Conservation (phyloP, 2,113 vertebrate genomes). For the Triplophysa dalaica region DNA sequence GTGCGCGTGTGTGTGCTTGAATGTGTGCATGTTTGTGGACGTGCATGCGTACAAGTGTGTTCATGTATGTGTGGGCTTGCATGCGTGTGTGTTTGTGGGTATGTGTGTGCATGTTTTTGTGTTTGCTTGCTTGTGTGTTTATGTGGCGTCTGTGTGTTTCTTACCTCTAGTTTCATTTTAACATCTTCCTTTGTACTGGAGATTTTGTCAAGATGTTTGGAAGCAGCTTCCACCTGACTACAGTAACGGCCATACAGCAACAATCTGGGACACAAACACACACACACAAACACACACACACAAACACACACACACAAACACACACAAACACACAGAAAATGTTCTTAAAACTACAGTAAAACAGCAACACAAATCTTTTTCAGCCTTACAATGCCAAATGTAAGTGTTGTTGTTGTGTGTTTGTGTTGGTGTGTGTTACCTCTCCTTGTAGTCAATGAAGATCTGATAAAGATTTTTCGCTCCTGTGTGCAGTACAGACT, state of each 20-base stretch:
- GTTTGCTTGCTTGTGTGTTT: too few relatives aligned
- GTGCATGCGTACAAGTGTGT: too few relatives aligned
- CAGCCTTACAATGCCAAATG: background rate
- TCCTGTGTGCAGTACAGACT: slow-evolving; percentile 62
- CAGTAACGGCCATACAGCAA: slow-evolving; percentile 87
- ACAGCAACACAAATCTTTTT: too few relatives aligned
- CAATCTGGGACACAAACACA: slow-evolving; percentile 68
- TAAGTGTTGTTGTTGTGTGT: background rate
- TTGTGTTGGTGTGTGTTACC: slow-evolving; percentile 63
- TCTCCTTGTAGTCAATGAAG: slow-evolving; percentile 87
- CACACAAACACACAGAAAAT: background rate
- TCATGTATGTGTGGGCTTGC: too few relatives aligned
- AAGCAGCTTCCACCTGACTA: slow-evolving; percentile 86
- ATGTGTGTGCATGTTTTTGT: too few relatives aligned
- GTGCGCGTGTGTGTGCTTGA: too few relatives aligned
- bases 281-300: slow-evolving; percentile 23
- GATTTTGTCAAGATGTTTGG: slow-evolving; percentile 82
- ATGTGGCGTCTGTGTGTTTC: too few relatives aligned
- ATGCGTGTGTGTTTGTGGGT: too few relatives aligned
- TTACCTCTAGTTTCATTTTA: slow-evolving; percentile 87
- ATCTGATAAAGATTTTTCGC: slow-evolving; percentile 79
- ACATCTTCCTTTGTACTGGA: slow-evolving; percentile 77
- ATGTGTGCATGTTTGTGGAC: too few relatives aligned
- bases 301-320: too few relatives aligned
- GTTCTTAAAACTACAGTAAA: too few relatives aligned